phyloP scores from a whole-genome alignment of 1,140 invertebrate species.

The Zelostemma sp. region DNA sequence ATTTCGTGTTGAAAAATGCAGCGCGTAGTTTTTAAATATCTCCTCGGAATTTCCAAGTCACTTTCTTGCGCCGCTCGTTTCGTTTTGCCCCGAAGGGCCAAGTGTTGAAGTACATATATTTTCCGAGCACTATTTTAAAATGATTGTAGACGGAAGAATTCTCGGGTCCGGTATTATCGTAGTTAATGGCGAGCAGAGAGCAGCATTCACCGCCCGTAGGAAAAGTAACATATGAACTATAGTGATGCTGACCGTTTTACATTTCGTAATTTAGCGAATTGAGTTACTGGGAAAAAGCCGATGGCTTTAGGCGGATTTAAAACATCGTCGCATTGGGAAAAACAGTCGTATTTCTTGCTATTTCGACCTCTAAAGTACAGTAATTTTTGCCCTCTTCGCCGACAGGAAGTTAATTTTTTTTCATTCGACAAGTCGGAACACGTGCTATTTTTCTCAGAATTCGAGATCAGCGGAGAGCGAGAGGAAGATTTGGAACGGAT shows the following conservation, averaged over 20 bases:
- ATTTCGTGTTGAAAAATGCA: no score
- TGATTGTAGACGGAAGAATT: slow-evolving; percentile 16
- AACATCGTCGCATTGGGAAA: no score
- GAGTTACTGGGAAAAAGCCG: background rate
- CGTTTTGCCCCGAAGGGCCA: background rate
- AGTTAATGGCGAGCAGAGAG: slow-evolving; percentile 28
- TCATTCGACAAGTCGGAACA: slow-evolving; percentile 8
- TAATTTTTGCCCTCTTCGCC: no score
- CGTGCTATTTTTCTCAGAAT: slow-evolving; percentile 43
- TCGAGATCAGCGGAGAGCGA: slow-evolving; percentile 36
- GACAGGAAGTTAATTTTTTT: background rate
- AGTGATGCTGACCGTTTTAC: slow-evolving; percentile 17
- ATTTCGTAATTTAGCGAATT: slow-evolving; percentile 36
- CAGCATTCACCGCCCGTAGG: slow-evolving; percentile 31
- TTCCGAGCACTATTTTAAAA: background rate
- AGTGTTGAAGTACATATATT: background rate
- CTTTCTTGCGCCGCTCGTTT: background rate
- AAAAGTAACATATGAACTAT: slow-evolving; percentile 22
- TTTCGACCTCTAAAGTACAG: no score
- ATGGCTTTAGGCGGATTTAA: no score
- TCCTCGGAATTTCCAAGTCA: background rate
- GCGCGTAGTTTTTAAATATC: no score
- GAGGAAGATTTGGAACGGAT: slow-evolving; percentile 49
- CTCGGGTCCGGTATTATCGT: slow-evolving; percentile 28
- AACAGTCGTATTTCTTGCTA: no score